phyloP scores from a whole-genome alignment of 2,113 vertebrate species.

The Daboia siamensis region DNA sequence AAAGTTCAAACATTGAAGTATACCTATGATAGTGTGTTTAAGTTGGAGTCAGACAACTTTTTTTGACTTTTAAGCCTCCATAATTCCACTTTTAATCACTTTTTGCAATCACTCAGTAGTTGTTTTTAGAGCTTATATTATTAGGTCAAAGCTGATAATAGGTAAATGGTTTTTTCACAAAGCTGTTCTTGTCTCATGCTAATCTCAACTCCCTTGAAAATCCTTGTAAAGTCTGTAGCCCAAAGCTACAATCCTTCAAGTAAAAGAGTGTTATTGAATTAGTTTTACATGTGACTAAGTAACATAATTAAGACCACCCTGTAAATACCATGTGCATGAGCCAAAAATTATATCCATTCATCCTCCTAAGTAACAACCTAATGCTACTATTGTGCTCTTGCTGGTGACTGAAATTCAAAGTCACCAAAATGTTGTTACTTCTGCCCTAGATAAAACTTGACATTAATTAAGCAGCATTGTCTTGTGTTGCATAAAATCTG shows the following conservation, averaged over 20 bases:
- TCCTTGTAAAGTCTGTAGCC: neutral
- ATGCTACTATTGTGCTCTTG: neutral
- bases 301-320: neutral
- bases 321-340: neutral
- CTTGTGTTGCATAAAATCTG: neutral
- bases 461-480: neutral
- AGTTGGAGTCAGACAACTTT: neutral
- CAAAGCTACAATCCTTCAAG: neutral
- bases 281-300: neutral
- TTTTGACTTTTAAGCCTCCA: neutral
- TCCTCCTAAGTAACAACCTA: neutral
- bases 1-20: neutral
- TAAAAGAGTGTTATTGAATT: neutral
- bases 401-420: neutral
- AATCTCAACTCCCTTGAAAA: neutral
- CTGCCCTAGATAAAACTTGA: neutral
- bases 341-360: neutral
- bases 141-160: neutral
- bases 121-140: neutral
- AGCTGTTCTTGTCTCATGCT: too few species aligned
- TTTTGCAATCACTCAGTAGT: neutral
- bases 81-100: neutral
- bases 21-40: neutral
- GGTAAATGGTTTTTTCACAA: neutral
- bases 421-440: neutral